These are phyloP conservation scores for Spermophilus dauricus DNA, from an alignment of 2,113 vertebrate genomes.

Conservation along the genomic window DNA sequence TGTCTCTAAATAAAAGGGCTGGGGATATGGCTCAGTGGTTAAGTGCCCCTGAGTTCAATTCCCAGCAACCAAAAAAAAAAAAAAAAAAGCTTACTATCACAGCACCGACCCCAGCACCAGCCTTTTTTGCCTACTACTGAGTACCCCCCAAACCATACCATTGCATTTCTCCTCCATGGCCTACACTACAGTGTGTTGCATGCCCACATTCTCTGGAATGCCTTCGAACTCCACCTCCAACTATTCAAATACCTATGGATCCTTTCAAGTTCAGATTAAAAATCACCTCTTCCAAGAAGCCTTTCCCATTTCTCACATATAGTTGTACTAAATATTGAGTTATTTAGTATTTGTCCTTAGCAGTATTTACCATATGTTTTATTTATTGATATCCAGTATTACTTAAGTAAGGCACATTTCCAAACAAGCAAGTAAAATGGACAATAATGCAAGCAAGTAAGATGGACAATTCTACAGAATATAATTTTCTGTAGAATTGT, in stretches of 20 bases:
- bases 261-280: not conserved
- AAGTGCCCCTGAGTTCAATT: no score
- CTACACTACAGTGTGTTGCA: not conserved
- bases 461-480: not conserved
- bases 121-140: not conserved
- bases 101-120: not conserved
- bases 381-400: not conserved
- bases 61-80: no score
- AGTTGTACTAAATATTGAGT: not conserved
- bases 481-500: not conserved
- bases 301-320: not conserved
- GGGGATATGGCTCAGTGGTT: no score
- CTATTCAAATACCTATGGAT: not conserved
- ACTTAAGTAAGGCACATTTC: conserved; percentile 25
- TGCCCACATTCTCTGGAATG: not conserved
- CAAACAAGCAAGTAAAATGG: conserved; percentile 26
- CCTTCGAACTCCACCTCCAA: conserved; percentile 23
- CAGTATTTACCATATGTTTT: not conserved
- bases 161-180: not conserved
- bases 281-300: not conserved
- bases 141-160: not conserved
- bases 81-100: no score
- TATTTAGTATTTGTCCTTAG: conserved; percentile 26
- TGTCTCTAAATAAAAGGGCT: no score
- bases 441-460: conserved; percentile 29